Conservation (phyloP, 2,888 invertebrate species). For the Eumacrocentrus americanus region DNA sequence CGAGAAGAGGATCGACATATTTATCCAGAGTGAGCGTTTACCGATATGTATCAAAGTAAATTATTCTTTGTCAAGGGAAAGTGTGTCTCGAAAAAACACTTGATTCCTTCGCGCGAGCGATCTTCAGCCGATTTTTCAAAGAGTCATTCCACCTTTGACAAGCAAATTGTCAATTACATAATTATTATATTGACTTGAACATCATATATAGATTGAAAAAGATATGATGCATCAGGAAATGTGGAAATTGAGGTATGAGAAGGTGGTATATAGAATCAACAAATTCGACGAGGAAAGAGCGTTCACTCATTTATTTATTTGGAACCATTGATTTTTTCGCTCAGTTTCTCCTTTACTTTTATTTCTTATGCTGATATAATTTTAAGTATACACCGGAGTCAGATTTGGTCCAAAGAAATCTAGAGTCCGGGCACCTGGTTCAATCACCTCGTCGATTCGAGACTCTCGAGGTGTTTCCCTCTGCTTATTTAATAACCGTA, state of each 20-base stretch:
- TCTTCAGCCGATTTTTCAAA: not conserved
- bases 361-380: slow-evolving; percentile 4
- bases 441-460: slow-evolving; percentile 15
- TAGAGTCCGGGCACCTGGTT: slow-evolving; percentile 20
- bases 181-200: too few relatives aligned
- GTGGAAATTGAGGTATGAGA: too few relatives aligned
- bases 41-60: slow-evolving; percentile 17
- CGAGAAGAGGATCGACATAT: slow-evolving; percentile 25
- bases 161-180: not conserved
- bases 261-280: not conserved
- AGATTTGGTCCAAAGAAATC: slow-evolving; percentile 31
- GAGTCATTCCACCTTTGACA: too few relatives aligned
- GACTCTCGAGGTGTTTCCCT: slow-evolving; percentile 1
- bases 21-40: slow-evolving; percentile 22
- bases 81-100: not conserved
- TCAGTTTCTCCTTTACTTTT: not conserved
- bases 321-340: not conserved
- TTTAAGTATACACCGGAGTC: slow-evolving; percentile 24
- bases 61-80: slow-evolving; percentile 10
- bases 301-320: slow-evolving; percentile 1
- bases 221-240: too few relatives aligned
- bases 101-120: slow-evolving; percentile 15
- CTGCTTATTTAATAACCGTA: not conserved
- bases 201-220: too few relatives aligned
- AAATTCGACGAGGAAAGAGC: not conserved